phyloP scores from a whole-genome alignment of 2,888 invertebrate species.

The Macropis europaea region DNA sequence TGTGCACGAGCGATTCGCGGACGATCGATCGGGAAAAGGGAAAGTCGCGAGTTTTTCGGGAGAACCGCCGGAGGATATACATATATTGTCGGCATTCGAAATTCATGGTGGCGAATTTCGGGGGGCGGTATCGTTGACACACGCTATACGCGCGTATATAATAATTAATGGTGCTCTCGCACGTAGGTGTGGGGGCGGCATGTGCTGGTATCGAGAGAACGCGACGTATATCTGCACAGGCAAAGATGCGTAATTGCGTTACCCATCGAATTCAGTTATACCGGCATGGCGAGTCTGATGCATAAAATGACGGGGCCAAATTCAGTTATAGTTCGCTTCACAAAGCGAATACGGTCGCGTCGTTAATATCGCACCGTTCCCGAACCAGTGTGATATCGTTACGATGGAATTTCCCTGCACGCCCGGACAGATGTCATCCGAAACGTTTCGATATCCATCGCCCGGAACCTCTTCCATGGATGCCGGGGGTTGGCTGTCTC shows the following conservation, averaged over 20 bases:
- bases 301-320: conserved; percentile 79
- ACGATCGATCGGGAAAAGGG: no score
- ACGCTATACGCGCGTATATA: conserved; percentile 54
- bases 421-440: conserved; percentile 48
- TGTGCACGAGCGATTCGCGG: no score
- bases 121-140: conserved; percentile 55
- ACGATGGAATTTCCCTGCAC: conserved; percentile 58
- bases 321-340: conserved; percentile 79
- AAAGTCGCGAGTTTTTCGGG: no score
- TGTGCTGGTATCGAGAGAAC: conserved; percentile 31
- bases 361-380: conserved; percentile 74
- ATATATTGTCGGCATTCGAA: no score
- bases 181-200: conserved; percentile 57
- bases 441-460: no score
- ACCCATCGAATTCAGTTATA: conserved; percentile 79
- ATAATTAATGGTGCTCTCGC: conserved; percentile 64
- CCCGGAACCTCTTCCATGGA: not conserved
- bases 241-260: conserved; percentile 80
- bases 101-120: no score
- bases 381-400: conserved; percentile 63
- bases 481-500: no score
- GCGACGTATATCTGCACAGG: conserved; percentile 69
- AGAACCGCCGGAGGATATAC: no score
- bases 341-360: conserved; percentile 76
- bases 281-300: conserved; percentile 79